A percentile compares a stretch with the other conserved stretches of the same genome.
Conservation (phyloP, 1,140 invertebrate species). For the Pogonus chalceus region DNA sequence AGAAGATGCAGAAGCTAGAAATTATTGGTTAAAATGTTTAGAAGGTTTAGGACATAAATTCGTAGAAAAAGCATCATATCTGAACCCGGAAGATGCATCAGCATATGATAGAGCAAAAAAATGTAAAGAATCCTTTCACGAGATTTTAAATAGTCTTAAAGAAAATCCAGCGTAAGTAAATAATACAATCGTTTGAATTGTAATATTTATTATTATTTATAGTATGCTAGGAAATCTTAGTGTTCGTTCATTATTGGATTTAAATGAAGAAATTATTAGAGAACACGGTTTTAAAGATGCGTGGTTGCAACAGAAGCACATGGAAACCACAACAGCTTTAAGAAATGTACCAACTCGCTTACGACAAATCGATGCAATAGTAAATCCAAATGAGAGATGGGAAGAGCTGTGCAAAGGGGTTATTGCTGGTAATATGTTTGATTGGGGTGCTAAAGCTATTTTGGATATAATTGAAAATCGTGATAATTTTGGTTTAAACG, state of each 20-base stretch:
- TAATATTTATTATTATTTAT: conserved; percentile 22
- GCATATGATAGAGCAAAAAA: conserved; percentile 68
- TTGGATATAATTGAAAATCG: conserved; percentile 67
- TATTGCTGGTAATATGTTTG: conserved; percentile 82
- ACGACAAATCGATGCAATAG: conserved; percentile 44
- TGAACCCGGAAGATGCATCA: conserved; percentile 65
- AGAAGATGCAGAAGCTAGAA: conserved; percentile 72
- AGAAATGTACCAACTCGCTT: conserved; percentile 41
- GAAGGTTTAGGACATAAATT: conserved; percentile 73
- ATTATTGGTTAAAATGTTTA: conserved; percentile 90
- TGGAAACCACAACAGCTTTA: conserved; percentile 48
- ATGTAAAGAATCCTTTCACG: conserved; percentile 76
- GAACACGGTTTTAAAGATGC: conserved; percentile 90
- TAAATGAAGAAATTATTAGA: conserved; percentile 82
- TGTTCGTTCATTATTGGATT: conserved; percentile 79
- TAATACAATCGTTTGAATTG: conserved; percentile 9
- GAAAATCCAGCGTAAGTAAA: conserved; percentile 68
- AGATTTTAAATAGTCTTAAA: conserved; percentile 64
- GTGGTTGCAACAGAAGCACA: conserved; percentile 63
- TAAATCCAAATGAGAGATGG: conserved; percentile 43
- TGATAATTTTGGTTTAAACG: conserved; percentile 64
- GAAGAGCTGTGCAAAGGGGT: conserved; percentile 48
- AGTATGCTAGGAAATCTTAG: conserved; percentile 70
- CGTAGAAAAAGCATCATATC: conserved; percentile 58
- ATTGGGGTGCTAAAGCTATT: conserved; percentile 90